Evolutionary conservation across 2,113 vertebrate genomes (phyloP), one percentile per base, ranked within the genome.

Genomic region (Solenodon paradoxus): DNA sequence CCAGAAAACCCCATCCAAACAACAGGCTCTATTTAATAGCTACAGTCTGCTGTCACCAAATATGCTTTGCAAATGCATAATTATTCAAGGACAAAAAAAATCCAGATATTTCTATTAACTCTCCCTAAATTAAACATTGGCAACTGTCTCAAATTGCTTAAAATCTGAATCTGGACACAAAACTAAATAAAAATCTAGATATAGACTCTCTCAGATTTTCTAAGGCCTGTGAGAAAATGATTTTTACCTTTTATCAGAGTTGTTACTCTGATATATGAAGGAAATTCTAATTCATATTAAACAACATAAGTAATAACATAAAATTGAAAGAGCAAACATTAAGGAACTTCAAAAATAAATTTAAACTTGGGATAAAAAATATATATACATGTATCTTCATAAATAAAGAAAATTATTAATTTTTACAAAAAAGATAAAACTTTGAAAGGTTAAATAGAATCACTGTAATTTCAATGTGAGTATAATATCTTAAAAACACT

Each of bases 141-240:
- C 3, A 92, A 69, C 20, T 66, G 3, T 57, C 86, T 84, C 64
- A 92, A 95, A 74, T 42, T 61, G 83, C 22, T 59, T 74, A 92
- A 96, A 95, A 95, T 85, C 82, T 13, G 79, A 30, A 92, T 30
- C 32, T 80, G 8, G 5, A 86, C 16, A 30, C 84, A 68, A 77
- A 84, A 16, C 42, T 71, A 55, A 2, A 80, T 61, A 26, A 45
- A 72, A 61, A 72, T 4, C 57, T 24, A 57, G 12, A 63, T 26
- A 28, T 45, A 90, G 55, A 49, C 11, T 42, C 19, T 78, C 55
- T 86, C 81, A 32, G 12, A 71, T 5, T 55, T 53, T 79, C n/a
- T 24, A 79, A 77, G n/a, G 42, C 12, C 28, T 83, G 59, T 30
- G 5, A 86, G 11, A 90, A 90, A 57, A 42, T 71, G 66, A 19